These are phyloP conservation scores for Amphimedon queenslandica DNA, from an alignment of 37 sponge, comb jelly and placozoan species.

Conservation along the genomic window DNA sequence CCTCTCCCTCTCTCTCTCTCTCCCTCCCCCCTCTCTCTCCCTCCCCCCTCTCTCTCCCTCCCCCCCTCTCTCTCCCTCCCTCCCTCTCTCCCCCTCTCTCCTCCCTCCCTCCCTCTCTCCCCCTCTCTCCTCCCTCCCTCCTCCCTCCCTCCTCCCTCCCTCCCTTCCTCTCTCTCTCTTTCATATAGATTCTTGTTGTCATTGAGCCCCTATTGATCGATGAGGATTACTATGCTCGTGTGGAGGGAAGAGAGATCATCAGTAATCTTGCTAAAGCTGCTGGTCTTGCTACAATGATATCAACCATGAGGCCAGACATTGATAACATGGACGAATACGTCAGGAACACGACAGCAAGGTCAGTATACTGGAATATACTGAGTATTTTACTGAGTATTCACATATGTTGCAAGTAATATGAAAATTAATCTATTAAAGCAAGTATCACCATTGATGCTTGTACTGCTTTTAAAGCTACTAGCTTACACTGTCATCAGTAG, in stretches of 20 bases:
- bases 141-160: background rate
- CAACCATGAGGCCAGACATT: slow-evolving; percentile 99
- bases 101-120: slow-evolving; percentile 1
- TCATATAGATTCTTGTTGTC: slow-evolving; percentile 88
- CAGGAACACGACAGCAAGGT: slow-evolving; percentile 97
- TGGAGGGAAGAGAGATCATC: slow-evolving; percentile 99
- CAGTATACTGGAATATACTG: too few species aligned
- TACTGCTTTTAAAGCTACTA: too few species aligned
- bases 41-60: slow-evolving; percentile 1
- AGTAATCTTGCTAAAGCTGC: slow-evolving; percentile 99
- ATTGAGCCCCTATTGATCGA: slow-evolving; percentile 98
- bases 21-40: background rate
- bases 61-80: background rate
- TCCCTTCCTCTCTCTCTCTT: background rate
- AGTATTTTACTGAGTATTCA: too few species aligned
- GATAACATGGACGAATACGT: slow-evolving; percentile 99
- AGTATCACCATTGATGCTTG: too few species aligned
- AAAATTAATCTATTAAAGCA: too few species aligned
- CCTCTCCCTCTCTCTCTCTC: background rate
- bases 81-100: background rate
- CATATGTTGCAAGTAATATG: too few species aligned
- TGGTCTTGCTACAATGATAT: slow-evolving; percentile 99
- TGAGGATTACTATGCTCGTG: slow-evolving; percentile 98
- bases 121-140: slow-evolving; percentile 3
- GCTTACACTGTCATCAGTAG: too few species aligned